Evolutionary conservation across 2,113 vertebrate species (phyloP).

Genomic region (Shinisaurus crocodilurus): DNA sequence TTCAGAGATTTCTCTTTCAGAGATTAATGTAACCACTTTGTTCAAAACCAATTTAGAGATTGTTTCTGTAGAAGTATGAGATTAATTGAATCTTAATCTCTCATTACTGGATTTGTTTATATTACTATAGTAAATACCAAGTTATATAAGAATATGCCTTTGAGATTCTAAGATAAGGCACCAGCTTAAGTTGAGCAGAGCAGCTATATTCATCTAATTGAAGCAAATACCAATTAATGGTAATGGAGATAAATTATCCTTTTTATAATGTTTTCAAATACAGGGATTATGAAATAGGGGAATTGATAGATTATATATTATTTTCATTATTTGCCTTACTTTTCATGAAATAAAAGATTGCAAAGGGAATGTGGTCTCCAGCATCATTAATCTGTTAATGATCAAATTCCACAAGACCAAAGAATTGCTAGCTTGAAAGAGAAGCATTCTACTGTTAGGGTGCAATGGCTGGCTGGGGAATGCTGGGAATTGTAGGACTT

Average conservation of each 20-base stretch:
- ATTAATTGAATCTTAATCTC: conserved; percentile 7
- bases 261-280: neutral
- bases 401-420: neutral
- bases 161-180: neutral
- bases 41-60: neutral
- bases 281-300: neutral
- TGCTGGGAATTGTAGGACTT: too few relatives aligned
- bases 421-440: neutral
- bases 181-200: neutral
- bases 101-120: neutral
- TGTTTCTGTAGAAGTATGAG: neutral
- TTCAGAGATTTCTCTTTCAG: neutral
- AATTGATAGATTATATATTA: neutral
- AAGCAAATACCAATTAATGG: neutral
- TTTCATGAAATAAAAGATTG: neutral
- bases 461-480: too few relatives aligned
- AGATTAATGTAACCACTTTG: neutral
- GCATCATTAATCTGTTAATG: neutral
- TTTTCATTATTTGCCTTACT: neutral
- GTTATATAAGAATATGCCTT: neutral
- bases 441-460: neutral
- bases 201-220: neutral
- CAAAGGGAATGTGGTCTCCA: neutral
- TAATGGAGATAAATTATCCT: neutral
- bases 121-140: neutral